Percentiles rank a stretch among this genome's conserved stretches.
Conservation (phyloP, 2,113 vertebrate species). For the Gasterosteus aculeatus region DNA sequence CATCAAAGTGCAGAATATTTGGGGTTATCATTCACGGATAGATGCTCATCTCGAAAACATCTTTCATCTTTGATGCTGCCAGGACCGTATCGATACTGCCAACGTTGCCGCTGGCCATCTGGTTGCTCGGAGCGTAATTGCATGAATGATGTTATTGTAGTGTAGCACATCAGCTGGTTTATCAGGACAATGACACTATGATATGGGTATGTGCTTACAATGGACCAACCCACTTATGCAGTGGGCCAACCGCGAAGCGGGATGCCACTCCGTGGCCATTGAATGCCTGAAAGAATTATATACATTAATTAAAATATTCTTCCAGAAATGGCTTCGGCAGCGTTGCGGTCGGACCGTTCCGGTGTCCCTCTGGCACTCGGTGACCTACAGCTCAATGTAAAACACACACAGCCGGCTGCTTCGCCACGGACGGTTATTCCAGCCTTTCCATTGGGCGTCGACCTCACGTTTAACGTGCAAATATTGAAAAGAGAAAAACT, state of each 20-base stretch:
- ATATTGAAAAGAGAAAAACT: neutral
- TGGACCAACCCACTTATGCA: neutral
- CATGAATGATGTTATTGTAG: too few relatives aligned
- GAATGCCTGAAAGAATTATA: neutral
- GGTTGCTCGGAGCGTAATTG: too few relatives aligned
- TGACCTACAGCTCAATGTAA: neutral
- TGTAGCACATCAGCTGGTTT: neutral
- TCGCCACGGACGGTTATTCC: neutral
- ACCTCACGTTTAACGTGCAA: neutral
- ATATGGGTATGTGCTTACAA: too few relatives aligned
- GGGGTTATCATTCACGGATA: neutral
- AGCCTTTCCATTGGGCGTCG: neutral
- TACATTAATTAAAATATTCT: neutral
- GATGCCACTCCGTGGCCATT: neutral
- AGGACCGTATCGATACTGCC: neutral
- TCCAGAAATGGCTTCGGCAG: neutral
- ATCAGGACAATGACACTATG: neutral
- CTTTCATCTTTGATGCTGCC: neutral
- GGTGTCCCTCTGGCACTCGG: neutral
- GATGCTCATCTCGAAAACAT: neutral
- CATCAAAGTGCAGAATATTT: neutral
- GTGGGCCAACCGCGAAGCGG: neutral
- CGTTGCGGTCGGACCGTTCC: neutral
- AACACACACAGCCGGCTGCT: neutral
- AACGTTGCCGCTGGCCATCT: too few relatives aligned